phyloP scores from a whole-genome alignment of 2,888 invertebrate species.

The Eulithis prunata region DNA sequence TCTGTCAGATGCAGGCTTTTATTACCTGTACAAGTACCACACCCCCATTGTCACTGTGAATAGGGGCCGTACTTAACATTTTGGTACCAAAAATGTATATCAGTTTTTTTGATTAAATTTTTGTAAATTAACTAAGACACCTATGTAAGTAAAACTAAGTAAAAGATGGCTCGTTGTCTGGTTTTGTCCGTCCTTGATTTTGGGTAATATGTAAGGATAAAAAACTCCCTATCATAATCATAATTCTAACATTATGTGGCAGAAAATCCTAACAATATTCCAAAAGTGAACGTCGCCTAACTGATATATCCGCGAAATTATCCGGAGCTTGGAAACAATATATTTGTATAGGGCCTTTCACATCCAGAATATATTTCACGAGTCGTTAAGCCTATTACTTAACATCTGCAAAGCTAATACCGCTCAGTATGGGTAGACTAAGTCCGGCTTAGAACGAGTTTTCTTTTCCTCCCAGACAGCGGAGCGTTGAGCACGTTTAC shows the following conservation, averaged over 20 bases:
- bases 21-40: slow-evolving; percentile 39
- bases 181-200: too few relatives aligned
- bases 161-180: too few relatives aligned
- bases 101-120: not conserved
- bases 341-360: slow-evolving; percentile 33
- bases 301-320: slow-evolving; percentile 8
- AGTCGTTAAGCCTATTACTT: slow-evolving; percentile 39
- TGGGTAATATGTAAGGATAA: too few relatives aligned
- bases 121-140: too few relatives aligned
- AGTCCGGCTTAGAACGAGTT: slow-evolving; percentile 43
- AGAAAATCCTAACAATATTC: not conserved
- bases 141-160: too few relatives aligned
- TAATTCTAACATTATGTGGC: not conserved
- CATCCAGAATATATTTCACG: slow-evolving; percentile 36
- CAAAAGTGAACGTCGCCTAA: not conserved
- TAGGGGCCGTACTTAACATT: slow-evolving; percentile 26
- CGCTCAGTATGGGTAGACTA: slow-evolving; percentile 35
- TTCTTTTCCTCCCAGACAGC: slow-evolving; percentile 38
- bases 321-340: slow-evolving; percentile 28
- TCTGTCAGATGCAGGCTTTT: slow-evolving; percentile 43
- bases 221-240: not conserved
- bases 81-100: slow-evolving; percentile 6
- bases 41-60: slow-evolving; percentile 36
- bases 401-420: slow-evolving; percentile 39
- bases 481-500: slow-evolving; percentile 37